phyloP scores from a whole-genome alignment of 2,888 invertebrate genomes.

The Shargacucullia verbasci region DNA sequence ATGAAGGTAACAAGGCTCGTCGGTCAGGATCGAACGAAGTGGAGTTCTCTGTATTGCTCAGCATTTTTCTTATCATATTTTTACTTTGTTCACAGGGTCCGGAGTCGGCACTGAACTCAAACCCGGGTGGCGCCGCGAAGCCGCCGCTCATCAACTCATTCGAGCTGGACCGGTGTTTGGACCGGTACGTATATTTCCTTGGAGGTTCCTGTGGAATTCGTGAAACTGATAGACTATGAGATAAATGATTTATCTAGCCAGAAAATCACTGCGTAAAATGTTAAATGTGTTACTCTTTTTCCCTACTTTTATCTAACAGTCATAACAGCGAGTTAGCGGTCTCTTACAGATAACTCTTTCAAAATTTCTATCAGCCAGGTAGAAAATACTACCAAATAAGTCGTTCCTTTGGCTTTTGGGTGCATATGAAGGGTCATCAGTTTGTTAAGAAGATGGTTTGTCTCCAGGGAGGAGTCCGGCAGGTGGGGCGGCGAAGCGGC shows the following conservation, averaged over 20 bases:
- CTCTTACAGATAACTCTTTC: too few relatives aligned
- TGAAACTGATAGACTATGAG: too few relatives aligned
- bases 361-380: too few relatives aligned
- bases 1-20: too few relatives aligned
- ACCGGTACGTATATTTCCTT: constrained; percentile 73
- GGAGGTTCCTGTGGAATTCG: too few relatives aligned
- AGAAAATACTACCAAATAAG: too few relatives aligned
- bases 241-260: too few relatives aligned
- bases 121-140: constrained; percentile 86
- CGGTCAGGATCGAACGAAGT: too few relatives aligned
- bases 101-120: constrained; percentile 87
- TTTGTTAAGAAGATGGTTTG: neutral
- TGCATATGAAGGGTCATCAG: neutral
- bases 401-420: neutral
- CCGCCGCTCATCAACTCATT: constrained; percentile 88
- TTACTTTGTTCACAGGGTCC: constrained; percentile 77
- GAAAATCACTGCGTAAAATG: too few relatives aligned
- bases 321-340: too few relatives aligned
- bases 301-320: too few relatives aligned
- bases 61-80: neutral
- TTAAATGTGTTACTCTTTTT: too few relatives aligned
- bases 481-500: constrained; percentile 87
- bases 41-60: neutral
- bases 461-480: constrained; percentile 88
- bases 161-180: constrained; percentile 89